Conservation (phyloP, 2,888 invertebrate species). For the Griposia aprilina region DNA sequence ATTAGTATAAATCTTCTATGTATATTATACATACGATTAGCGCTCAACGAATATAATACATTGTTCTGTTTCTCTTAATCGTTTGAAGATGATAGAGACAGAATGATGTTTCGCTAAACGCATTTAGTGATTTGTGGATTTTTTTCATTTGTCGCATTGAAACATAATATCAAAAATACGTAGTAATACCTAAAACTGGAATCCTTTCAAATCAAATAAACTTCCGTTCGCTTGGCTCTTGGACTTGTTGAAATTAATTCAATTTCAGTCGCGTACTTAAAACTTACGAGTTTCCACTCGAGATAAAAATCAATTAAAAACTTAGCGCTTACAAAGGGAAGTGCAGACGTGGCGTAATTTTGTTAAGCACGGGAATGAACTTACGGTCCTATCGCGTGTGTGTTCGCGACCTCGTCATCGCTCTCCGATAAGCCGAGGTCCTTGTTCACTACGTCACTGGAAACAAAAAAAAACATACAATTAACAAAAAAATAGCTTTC, state of each 20-base stretch:
- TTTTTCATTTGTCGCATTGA: background rate
- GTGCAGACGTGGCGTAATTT: slow-evolving; percentile 42
- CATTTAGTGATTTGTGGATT: background rate
- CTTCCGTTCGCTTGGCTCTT: slow-evolving; percentile 29
- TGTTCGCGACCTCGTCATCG: slow-evolving; percentile 92
- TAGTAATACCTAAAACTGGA: slow-evolving; percentile 29
- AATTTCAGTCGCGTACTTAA: slow-evolving; percentile 55
- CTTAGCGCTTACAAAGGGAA: slow-evolving; percentile 51
- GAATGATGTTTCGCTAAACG: background rate
- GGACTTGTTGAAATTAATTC: slow-evolving; percentile 53
- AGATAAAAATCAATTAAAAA: slow-evolving; percentile 66
- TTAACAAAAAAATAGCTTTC: background rate
- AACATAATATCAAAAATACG: slow-evolving; percentile 15
- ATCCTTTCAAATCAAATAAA: slow-evolving; percentile 42
- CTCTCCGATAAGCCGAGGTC: slow-evolving; percentile 95
- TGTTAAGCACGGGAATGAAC: slow-evolving; percentile 66
- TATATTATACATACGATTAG: no score
- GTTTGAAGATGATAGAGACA: background rate
- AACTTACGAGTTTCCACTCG: slow-evolving; percentile 49
- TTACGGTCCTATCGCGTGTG: slow-evolving; percentile 86
- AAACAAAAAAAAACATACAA: slow-evolving; percentile 56
- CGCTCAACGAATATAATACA: background rate
- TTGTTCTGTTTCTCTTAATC: background rate
- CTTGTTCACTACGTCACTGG: slow-evolving; percentile 88
- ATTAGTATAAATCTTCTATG: no score